Evolutionary conservation across 2,888 invertebrate genomes (phyloP), one percentile per base, ranked within the genome.

Genomic region (Steinernema scapterisci): DNA sequence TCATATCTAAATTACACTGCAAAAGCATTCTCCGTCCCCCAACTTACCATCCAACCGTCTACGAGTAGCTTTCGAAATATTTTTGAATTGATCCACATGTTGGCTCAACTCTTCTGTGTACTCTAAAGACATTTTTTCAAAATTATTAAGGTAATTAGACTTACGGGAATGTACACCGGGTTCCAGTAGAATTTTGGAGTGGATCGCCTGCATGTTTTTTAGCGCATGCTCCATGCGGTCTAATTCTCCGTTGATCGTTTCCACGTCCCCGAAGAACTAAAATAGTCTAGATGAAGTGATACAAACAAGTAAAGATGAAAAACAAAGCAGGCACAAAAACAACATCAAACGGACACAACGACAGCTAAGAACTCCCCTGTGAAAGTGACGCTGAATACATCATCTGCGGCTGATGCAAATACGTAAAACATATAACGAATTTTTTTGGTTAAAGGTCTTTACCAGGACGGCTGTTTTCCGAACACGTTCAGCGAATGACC

Each of bases 91-190:
- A 11, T 73, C 63, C 16, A 79, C 76, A 19, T 70, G 56, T 3
- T 46, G 73, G 23, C 74, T 81, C 71, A 81, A 54, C 46, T 73
- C 71, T 11, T 75, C 71, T n/a, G 81, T 81, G 48, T 73, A 43
- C 25, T 74, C 79, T 79, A 25, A 51, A 78, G 16, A 19, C 16
- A 23, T 16, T 31, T 9, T 3, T 1, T 11, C 6, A 19, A 46
- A 13, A 5, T 44, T 45, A 7, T 21, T 45, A 27, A 25, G 13
- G 38, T 6, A 16, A 45, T 25, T 19, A 38, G 11, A 71, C 6
- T 23, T 72, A 77, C 77, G 51, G 13, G 76, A 73, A 56, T 79
- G 75, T 13, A 72, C 56, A 31, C 79, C 77, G 0, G 79, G 80
- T 19, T 74, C 74, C 21, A 74, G 70, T 27, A 81, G 70, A 43